Evolutionary conservation across 2,797 vertebrate genomes (phyloP), one percentile per base, ranked within the genome.

Genomic region (Notolepis coatsorum): DNA sequence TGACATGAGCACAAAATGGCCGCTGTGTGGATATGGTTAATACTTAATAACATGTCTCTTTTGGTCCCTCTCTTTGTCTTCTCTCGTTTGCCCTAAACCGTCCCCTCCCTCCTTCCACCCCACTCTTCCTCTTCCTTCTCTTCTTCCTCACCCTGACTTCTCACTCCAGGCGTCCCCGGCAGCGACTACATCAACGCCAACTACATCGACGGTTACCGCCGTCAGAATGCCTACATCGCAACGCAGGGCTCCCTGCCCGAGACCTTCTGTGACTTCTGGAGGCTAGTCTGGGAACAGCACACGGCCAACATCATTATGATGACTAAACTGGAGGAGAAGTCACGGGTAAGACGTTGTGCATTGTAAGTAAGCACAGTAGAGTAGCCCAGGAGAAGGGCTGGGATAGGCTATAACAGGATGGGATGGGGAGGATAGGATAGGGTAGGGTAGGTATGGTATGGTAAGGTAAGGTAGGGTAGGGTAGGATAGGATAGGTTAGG

Each of bases 191-290:
- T 98, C 79, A 99, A 99, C 49, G 92, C 96, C 53, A 99, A 99
- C 89, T 99, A 99, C 65, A 95, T 99, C 48, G 98, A 99, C 45
- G 98, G 98, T 42, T 99, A 98, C 81, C 95, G 97, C 69, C 96
- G 97, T 54, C 98, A 99, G 85, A 99, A 98, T 0, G 96, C 98
- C 41, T 99, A 99, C 24, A 97, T 99, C 47, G 98, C 98, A 79
- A 99, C 98, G 0, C 98, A 99, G 85, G 98, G 98, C 5, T 91
- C 97, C 21, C 90, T 99, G 73, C 96, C 98, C 0, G 98, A 99
- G 91, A 98, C 96, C 0, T 98, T 98, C 45, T 95, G 97, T 54
- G 98, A 99, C 83, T 99, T 99, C 88, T 99, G 98, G 98, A 96
- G 97, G 82, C 97, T 99, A 96, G 94, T 99, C 51, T 99, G 98